These are phyloP conservation scores for Peucedramus taeniatus DNA, from an alignment of 2,113 vertebrate species.

Conservation along the genomic window DNA sequence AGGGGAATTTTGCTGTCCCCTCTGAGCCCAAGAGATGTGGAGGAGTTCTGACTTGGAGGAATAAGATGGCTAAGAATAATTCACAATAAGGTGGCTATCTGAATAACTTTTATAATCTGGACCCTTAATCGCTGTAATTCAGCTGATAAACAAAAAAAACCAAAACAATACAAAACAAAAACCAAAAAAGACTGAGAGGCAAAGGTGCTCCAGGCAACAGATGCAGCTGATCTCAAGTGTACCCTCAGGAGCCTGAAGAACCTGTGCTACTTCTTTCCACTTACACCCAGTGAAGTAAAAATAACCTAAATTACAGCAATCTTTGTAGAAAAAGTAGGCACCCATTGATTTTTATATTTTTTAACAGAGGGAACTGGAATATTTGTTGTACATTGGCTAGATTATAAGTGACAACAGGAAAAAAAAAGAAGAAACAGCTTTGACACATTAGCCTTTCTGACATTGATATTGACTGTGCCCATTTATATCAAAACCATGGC, in stretches of 20 bases:
- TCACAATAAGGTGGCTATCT: not conserved
- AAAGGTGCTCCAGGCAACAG: not conserved
- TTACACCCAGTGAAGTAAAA: not conserved
- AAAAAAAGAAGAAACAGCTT: not conserved
- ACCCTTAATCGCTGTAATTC: rapidly evolving
- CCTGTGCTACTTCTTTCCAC: not conserved
- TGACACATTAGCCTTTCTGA: not conserved
- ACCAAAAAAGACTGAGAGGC: not conserved
- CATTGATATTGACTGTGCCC: constrained; percentile 72
- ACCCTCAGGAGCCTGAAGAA: not conserved
- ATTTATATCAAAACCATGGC: constrained; percentile 69
- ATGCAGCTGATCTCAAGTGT: not conserved
- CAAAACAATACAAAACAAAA: no score
- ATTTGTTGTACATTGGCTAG: not conserved
- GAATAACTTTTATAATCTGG: not conserved
- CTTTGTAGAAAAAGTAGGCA: not conserved
- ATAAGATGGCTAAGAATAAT: no score
- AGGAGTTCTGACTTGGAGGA: not conserved
- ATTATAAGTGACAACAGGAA: not conserved
- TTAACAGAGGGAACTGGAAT: not conserved
- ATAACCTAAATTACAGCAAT: not conserved
- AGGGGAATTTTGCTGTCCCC: not conserved
- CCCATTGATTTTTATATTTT: not conserved
- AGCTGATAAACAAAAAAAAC: not conserved
- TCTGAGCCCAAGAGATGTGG: not conserved